Evolutionary conservation across 2,797 vertebrate species (phyloP), one percentile per base, ranked within the genome.

Genomic region (Coendou prehensilis): DNA sequence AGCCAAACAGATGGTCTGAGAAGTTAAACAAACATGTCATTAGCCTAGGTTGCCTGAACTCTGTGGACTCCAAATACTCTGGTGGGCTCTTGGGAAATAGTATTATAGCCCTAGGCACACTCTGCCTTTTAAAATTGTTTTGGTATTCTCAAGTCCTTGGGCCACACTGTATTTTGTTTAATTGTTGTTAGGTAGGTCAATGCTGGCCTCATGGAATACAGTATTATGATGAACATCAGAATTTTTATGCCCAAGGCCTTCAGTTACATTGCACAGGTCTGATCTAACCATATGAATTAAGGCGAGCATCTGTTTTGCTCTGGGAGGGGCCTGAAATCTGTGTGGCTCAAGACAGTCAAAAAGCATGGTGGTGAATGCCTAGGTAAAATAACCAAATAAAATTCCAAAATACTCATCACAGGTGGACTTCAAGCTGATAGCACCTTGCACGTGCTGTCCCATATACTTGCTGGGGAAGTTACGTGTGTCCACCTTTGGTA

Each of bases 31-130:
- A 20, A 61, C 45, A 56, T 30, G 11, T 82, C 20, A 87, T 57
- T 2, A 78, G 2, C 5, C 9, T 26, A 0, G 15, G 5, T 45
- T 87, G 18, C 17, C 11, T 15, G 18, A 56, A 80, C 0, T 23
- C 2, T 75, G 33, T 13, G 69, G 0, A 69, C 28, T 50, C 18
- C 14, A 86, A 73, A 75, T 13, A 76, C 2, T 2, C 1, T 71
- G 37, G 13, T 11, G 33, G n/a, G 1, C 33, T 87, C 28, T 75
- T 76, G 17, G 9, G 18, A 57, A n/a, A 82, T 33, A 85, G 71
- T 1, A 30, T 52, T 6, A 6, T 28, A 54, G 11, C 0, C 18
- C 41, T 50, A 57, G 20, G 23, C 18, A 71, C 26, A 71, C 57
- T 91, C 18, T 71, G 11, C 15, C 6, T 54, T 10, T 2, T 61